Conservation (phyloP, 2,888 invertebrate species). For the Leucophora obtusa region DNA sequence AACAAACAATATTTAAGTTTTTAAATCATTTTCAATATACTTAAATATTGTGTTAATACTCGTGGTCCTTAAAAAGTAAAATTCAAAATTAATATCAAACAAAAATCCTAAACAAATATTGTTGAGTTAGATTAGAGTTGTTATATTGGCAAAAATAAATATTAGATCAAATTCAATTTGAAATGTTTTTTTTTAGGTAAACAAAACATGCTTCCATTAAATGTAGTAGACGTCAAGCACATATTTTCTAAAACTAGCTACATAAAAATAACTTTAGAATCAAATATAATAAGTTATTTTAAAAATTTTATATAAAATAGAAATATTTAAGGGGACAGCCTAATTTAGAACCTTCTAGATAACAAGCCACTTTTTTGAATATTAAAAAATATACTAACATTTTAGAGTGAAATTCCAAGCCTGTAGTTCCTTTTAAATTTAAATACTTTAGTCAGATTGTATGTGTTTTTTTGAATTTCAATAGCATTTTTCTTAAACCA, state of each 20-base stretch:
- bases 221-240: constrained; percentile 9
- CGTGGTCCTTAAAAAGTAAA: neutral
- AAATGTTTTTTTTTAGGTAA: constrained; percentile 15
- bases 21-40: too few species aligned
- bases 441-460: too few species aligned
- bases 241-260: neutral
- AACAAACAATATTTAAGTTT: too few species aligned
- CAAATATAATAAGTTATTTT: neutral
- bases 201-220: constrained; percentile 37
- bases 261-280: constrained; percentile 1
- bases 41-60: neutral
- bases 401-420: too few species aligned
- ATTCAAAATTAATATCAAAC: neutral
- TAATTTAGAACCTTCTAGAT: too few species aligned
- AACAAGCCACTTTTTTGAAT: neutral
- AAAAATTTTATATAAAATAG: neutral
- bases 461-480: too few species aligned
- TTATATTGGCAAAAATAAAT: constrained; percentile 27
- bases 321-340: too few species aligned
- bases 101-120: neutral
- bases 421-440: too few species aligned
- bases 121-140: constrained; percentile 16
- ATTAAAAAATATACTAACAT: too few species aligned
- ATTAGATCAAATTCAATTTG: constrained; percentile 11
- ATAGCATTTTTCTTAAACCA: too few species aligned